These are phyloP conservation scores for Proales similis DNA, from an alignment of 1,140 invertebrate genomes.

Conservation along the genomic window DNA sequence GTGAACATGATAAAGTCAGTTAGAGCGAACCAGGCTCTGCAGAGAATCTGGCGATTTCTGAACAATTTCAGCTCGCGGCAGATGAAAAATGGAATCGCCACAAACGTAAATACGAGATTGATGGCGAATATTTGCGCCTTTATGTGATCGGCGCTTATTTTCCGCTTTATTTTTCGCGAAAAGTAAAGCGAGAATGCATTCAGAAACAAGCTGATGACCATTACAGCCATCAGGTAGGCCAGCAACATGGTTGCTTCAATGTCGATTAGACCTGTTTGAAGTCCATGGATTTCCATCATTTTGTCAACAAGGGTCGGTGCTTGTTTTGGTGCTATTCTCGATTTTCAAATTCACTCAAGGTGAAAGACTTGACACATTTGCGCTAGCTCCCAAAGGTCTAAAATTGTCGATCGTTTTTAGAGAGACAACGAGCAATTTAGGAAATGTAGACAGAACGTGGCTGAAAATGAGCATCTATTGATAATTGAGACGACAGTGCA, in stretches of 20 bases:
- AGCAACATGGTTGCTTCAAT: not conserved
- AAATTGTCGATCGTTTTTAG: too few relatives aligned
- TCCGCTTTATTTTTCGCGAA: not conserved
- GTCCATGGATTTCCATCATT: too few relatives aligned
- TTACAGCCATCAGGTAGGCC: not conserved
- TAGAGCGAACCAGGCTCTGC: slow-evolving; percentile 6
- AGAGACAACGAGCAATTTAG: too few relatives aligned
- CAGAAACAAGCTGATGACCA: not conserved
- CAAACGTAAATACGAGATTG: slow-evolving; percentile 22
- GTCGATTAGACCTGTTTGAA: too few relatives aligned
- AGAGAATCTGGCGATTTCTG: not conserved
- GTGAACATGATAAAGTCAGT: slow-evolving; percentile 36
- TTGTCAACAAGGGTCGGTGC: too few relatives aligned
- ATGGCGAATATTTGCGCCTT: slow-evolving; percentile 18
- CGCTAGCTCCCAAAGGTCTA: too few relatives aligned
- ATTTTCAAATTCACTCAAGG: too few relatives aligned
- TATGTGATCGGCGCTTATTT: slow-evolving; percentile 30
- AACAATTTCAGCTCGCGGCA: not conserved
- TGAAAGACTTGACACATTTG: too few relatives aligned
- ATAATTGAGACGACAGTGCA: too few relatives aligned
- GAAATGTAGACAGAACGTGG: too few relatives aligned
- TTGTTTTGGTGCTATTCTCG: too few relatives aligned
- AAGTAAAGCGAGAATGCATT: slow-evolving; percentile 6
- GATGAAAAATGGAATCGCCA: slow-evolving; percentile 19
- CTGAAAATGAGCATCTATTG: too few relatives aligned